These are phyloP conservation scores for Urocyon cinereoargenteus DNA, from an alignment of 2,797 vertebrate species.

Conservation along the genomic window DNA sequence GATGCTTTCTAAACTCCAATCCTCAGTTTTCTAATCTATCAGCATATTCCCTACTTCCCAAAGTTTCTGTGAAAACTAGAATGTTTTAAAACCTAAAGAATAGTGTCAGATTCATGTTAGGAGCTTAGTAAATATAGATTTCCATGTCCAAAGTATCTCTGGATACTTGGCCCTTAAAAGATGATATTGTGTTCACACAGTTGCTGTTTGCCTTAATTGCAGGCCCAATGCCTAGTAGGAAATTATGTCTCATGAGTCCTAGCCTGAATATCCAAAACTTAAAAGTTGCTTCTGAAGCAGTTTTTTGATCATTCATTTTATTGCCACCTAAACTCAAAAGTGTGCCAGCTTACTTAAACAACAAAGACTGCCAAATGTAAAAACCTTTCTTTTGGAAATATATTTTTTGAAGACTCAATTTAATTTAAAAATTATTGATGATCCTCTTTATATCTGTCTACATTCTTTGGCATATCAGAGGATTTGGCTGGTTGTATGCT, in stretches of 20 bases:
- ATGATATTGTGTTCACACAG: neutral
- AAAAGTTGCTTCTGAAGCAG: constrained; percentile 49
- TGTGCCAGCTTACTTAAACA: constrained; percentile 51
- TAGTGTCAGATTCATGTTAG: neutral
- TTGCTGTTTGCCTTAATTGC: constrained; percentile 52
- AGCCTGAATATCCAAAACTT: constrained; percentile 40
- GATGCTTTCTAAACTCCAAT: neutral
- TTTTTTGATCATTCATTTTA: constrained; percentile 71
- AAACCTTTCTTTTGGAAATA: constrained; percentile 39
- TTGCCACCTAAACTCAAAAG: constrained; percentile 38
- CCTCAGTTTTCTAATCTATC: neutral
- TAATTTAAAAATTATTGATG: constrained; percentile 70
- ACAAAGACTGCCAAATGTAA: constrained; percentile 58
- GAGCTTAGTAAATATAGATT: neutral
- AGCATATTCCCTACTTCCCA: neutral
- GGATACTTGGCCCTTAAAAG: neutral
- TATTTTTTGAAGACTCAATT: constrained; percentile 62
- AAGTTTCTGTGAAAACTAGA: constrained; percentile 18
- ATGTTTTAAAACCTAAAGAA: neutral
- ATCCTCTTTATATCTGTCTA: constrained; percentile 27
- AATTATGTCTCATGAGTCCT: constrained; percentile 51
- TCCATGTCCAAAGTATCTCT: neutral
- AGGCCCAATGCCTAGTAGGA: neutral
- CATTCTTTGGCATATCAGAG: constrained; percentile 27
- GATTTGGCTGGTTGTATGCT: neutral